Percentiles rank a stretch among this genome's conserved stretches.
Evolutionary conservation across 2,113 vertebrate genomes (phyloP).

Genomic region (Struthio camelus): DNA sequence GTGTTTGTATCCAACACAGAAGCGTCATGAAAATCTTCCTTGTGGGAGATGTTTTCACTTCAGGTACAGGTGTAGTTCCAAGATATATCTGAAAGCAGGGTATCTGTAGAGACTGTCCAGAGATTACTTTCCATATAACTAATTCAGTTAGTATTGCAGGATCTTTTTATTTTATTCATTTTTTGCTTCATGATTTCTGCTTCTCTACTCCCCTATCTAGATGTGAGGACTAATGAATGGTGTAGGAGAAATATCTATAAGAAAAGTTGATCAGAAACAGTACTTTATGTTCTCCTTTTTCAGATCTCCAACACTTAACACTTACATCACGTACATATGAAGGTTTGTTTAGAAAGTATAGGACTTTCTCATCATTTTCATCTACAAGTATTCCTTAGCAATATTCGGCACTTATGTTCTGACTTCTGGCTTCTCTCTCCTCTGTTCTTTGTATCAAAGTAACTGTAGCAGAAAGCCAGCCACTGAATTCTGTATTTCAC

Average conservation of each 20-base stretch:
- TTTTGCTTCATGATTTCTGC: background rate
- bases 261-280: background rate
- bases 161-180: background rate
- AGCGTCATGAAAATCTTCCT: background rate
- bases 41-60: background rate
- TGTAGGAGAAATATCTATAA: background rate
- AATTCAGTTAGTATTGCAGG: background rate
- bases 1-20: background rate
- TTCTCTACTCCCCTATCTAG: background rate
- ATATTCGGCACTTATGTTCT: background rate
- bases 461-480: fast-evolving
- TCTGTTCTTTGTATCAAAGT: background rate
- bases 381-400: background rate
- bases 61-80: background rate
- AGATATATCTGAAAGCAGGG: background rate
- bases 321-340: background rate
- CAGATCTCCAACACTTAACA: background rate
- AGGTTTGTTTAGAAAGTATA: background rate
- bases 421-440: background rate
- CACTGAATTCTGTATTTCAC: background rate
- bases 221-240: background rate
- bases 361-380: background rate
- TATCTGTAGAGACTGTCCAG: background rate
- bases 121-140: background rate
- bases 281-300: background rate